Percentiles rank a stretch among this genome's conserved stretches.
These are phyloP conservation scores for Pristionchus entomophagus DNA, from an alignment of 2,888 invertebrate species.

Conservation along the genomic window DNA sequence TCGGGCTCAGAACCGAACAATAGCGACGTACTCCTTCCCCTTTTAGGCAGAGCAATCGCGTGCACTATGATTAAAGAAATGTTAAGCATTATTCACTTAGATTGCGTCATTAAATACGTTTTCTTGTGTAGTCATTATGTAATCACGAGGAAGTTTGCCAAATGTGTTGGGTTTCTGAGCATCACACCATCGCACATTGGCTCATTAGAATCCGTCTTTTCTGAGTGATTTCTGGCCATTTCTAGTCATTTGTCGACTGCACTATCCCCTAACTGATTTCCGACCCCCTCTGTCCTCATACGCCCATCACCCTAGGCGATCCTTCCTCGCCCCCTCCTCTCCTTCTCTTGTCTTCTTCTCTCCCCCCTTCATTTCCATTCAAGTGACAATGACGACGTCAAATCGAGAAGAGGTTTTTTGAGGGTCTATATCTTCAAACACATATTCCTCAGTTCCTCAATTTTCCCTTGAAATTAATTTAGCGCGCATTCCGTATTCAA, in stretches of 20 bases:
- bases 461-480: background rate
- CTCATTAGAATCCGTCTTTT: background rate
- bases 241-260: background rate
- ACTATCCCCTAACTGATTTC: background rate
- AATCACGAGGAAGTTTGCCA: background rate
- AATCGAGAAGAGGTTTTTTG: background rate
- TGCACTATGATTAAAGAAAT: background rate
- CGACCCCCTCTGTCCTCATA: background rate
- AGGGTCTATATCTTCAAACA: too few relatives aligned
- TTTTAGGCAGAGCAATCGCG: background rate
- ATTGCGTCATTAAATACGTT: background rate
- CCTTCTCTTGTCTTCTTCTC: background rate
- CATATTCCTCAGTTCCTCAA: too few relatives aligned
- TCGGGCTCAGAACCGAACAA: background rate
- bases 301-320: background rate
- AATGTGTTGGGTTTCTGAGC: too few relatives aligned
- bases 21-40: background rate
- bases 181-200: too few relatives aligned
- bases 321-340: background rate
- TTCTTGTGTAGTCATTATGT: background rate
- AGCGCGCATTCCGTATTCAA: background rate
- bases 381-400: constrained; percentile 9
- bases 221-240: background rate
- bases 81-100: background rate
- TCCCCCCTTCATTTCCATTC: constrained; percentile 8